Percentiles rank a stretch among this genome's conserved stretches.
These are phyloP conservation scores for Drosophila paramelanica DNA, from an alignment of 2,888 invertebrate genomes.

Conservation along the genomic window DNA sequence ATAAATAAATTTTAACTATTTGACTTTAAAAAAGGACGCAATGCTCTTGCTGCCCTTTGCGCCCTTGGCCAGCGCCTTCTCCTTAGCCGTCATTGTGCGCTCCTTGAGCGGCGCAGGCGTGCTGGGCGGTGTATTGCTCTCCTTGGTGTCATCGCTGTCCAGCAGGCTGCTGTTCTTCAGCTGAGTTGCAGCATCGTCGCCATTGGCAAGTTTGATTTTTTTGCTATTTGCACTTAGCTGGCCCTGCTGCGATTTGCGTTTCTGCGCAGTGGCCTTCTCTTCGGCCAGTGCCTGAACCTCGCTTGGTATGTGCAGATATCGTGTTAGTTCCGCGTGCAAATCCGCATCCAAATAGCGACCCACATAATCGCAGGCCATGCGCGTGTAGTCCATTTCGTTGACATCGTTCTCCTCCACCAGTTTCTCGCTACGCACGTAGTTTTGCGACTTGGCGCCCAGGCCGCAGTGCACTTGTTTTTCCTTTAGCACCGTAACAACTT, in stretches of 20 bases:
- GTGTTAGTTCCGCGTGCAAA: slow-evolving; percentile 88
- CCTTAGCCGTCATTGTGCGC: slow-evolving; percentile 88
- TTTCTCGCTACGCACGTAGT: slow-evolving; percentile 89
- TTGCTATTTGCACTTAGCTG: slow-evolving; percentile 83
- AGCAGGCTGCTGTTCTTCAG: slow-evolving; percentile 65
- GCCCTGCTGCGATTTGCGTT: slow-evolving; percentile 86
- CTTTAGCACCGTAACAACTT: slow-evolving; percentile 85
- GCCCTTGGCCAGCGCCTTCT: slow-evolving; percentile 89
- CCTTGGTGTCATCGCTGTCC: slow-evolving; percentile 58
- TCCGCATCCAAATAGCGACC: slow-evolving; percentile 91
- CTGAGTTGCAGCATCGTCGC: slow-evolving; percentile 83
- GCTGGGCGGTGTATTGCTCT: slow-evolving; percentile 29
- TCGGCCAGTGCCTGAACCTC: slow-evolving; percentile 84
- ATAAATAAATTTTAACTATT: slow-evolving; percentile 32
- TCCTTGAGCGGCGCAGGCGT: slow-evolving; percentile 69
- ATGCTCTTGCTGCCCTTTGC: slow-evolving; percentile 92
- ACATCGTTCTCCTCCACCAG: slow-evolving; percentile 84
- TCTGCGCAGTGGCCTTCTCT: slow-evolving; percentile 84
- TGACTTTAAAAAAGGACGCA: slow-evolving; percentile 89
- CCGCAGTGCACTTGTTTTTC: slow-evolving; percentile 88
- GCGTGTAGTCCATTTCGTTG: slow-evolving; percentile 77
- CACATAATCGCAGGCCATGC: slow-evolving; percentile 90
- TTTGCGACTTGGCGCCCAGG: slow-evolving; percentile 90
- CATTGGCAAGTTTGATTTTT: slow-evolving; percentile 83
- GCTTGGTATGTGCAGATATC: slow-evolving; percentile 86